Evolutionary conservation across 2,888 invertebrate genomes (phyloP).

Genomic region (Eilema caniola): DNA sequence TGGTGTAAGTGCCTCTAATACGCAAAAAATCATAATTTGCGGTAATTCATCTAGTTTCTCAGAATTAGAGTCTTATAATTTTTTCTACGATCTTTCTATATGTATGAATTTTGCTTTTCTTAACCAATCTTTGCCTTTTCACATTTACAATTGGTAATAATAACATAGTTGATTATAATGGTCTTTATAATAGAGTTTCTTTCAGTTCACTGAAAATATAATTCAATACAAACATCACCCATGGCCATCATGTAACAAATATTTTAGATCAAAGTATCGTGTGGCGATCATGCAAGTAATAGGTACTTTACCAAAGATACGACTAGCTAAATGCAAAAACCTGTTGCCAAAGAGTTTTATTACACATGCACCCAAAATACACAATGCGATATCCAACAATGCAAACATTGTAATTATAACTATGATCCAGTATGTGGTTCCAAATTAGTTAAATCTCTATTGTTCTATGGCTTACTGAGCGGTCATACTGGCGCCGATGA

Average conservation of each 20-base stretch:
- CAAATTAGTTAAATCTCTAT: constrained; percentile 49
- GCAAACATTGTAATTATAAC: constrained; percentile 14
- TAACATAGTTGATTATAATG: not conserved
- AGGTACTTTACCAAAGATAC: constrained; percentile 19
- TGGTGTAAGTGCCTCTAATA: too few relatives aligned
- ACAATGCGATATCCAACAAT: constrained; percentile 27
- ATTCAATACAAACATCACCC: not conserved
- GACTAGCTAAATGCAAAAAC: constrained; percentile 20
- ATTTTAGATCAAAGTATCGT: not conserved
- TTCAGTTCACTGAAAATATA: not conserved
- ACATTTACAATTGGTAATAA: not conserved
- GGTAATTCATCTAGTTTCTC: not conserved
- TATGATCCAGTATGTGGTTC: constrained; percentile 19
- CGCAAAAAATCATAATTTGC: not conserved
- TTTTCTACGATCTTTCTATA: not conserved
- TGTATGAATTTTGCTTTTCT: not conserved
- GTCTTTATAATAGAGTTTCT: not conserved
- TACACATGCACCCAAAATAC: constrained; percentile 30
- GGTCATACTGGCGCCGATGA: constrained; percentile 45
- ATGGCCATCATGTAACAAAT: not conserved
- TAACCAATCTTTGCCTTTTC: not conserved
- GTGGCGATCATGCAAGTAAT: constrained; percentile 6
- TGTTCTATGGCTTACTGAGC: constrained; percentile 46
- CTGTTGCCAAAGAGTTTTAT: constrained; percentile 31
- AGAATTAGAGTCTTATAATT: not conserved